A percentile compares a stretch with the other conserved stretches of the same genome.
These are phyloP conservation scores for Sebastes matsubarae DNA, from an alignment of 2,797 vertebrate genomes.

Conservation along the genomic window DNA sequence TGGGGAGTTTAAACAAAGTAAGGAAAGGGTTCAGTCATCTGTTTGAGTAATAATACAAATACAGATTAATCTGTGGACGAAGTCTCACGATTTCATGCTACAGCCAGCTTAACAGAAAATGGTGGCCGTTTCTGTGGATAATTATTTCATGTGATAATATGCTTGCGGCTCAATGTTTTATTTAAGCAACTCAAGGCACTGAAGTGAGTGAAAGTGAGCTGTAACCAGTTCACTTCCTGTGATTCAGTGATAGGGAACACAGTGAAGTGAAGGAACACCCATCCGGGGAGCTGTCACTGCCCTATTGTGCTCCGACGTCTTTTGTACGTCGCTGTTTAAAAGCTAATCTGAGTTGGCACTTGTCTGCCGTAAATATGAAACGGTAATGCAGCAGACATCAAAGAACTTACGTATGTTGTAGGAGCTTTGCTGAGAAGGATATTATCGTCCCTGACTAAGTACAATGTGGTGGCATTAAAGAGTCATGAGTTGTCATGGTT, in stretches of 20 bases:
- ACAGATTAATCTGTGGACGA: not conserved
- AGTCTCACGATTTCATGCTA: not conserved
- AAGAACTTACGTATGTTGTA: constrained; percentile 22
- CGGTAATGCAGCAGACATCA: not conserved
- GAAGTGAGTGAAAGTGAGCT: constrained; percentile 22
- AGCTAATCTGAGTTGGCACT: constrained; percentile 34
- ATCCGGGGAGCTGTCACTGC: not conserved
- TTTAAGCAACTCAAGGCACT: constrained; percentile 34
- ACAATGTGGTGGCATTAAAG: constrained; percentile 36
- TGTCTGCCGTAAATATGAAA: constrained; percentile 5
- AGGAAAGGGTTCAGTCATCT: not conserved
- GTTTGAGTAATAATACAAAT: not conserved
- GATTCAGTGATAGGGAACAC: constrained; percentile 26
- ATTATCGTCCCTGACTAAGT: constrained; percentile 19
- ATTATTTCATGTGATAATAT: constrained; percentile 43
- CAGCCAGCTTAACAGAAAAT: not conserved
- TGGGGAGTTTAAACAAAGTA: not conserved
- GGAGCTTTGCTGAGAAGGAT: constrained; percentile 18
- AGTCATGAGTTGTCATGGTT: constrained; percentile 51
- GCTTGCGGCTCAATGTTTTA: constrained; percentile 52
- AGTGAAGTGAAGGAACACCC: constrained; percentile 3
- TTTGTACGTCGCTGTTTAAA: constrained; percentile 11
- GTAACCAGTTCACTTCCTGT: constrained; percentile 29
- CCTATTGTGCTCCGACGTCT: not conserved
- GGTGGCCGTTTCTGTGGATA: constrained; percentile 18